Conservation (phyloP, 2,888 invertebrate genomes). For the Phymatocera aterrima region DNA sequence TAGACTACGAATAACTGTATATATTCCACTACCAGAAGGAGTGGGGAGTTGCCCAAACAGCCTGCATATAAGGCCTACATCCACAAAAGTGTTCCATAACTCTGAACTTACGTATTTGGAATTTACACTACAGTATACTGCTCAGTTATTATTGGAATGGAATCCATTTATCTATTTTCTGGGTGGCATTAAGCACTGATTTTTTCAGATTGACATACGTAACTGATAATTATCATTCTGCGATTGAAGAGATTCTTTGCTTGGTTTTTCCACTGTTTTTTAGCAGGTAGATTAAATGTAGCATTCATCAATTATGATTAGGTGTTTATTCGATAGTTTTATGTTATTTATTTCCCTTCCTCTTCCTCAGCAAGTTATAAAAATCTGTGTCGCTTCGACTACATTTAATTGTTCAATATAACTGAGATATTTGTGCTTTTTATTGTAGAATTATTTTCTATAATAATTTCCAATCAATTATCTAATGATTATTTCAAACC, state of each 20-base stretch:
- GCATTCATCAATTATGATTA: background rate
- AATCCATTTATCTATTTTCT: background rate
- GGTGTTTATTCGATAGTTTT: background rate
- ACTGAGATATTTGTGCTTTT: too few relatives aligned
- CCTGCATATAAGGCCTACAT: background rate
- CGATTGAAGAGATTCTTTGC: background rate
- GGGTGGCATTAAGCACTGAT: background rate
- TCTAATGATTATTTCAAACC: too few relatives aligned
- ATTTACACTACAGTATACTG: too few relatives aligned
- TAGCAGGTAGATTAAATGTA: background rate
- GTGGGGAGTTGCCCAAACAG: slow-evolving; percentile 1
- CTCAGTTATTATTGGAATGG: too few relatives aligned
- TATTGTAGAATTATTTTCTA: too few relatives aligned
- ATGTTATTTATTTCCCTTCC: background rate
- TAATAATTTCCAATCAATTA: too few relatives aligned
- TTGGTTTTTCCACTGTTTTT: background rate
- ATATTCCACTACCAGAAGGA: background rate
- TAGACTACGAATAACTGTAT: slow-evolving; percentile 3
- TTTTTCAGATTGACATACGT: background rate
- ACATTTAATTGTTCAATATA: background rate
- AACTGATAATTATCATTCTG: background rate
- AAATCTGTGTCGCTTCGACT: background rate
- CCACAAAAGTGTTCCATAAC: background rate
- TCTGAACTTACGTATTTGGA: slow-evolving; percentile 8
- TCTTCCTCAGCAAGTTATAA: background rate